Evolutionary conservation across 2,888 invertebrate genomes (phyloP), one percentile per base, ranked within the genome.

Genomic region (Acrocera orbiculus): DNA sequence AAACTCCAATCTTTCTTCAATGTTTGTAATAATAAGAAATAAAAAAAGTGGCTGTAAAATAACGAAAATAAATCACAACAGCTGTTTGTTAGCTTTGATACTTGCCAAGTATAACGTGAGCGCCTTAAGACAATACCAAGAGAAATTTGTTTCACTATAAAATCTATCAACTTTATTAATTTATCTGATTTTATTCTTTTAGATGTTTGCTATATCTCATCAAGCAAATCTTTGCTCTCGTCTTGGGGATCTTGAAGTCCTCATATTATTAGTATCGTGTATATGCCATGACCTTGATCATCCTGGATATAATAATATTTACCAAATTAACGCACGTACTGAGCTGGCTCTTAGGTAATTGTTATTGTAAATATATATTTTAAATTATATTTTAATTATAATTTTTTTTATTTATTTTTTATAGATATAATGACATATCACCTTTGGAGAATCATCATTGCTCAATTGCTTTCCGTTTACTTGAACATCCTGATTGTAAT

Each of bases 391-490:
- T 28, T 35, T 28, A 30, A 31, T 27, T 17, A 16, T 26, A 26
- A 30, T 25, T 19, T 30, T 20, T 16, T 37, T 26, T 22, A 5
- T 28, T 34, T 32, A 11, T 23, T 2, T 30, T 27, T 30, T 42
- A 7, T 38, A 61, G 62, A 39, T 83, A 83, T 62, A 83, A 83
- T 59, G 82, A 83, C 63, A 81, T 82, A 51, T 82, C 81, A 33
- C 82, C 82, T 4, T 60, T 83, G 52, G 83, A 83, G 59, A 83
- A 83, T 58, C 83, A 83, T 56, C 83, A 83, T 54, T 82, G 82
- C 58, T 81, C 81, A 41, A 78, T 83, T 46, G 77, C 82, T 28
- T 83, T 83, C 58, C 72, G 79, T 40, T 70, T 83, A 44, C 64
- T 83, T 45, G 78, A 78, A 51, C 71, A 77, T 50, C 74, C 77